These are phyloP conservation scores for Drosophila rellima DNA, from an alignment of 2,888 invertebrate genomes.

Conservation along the genomic window DNA sequence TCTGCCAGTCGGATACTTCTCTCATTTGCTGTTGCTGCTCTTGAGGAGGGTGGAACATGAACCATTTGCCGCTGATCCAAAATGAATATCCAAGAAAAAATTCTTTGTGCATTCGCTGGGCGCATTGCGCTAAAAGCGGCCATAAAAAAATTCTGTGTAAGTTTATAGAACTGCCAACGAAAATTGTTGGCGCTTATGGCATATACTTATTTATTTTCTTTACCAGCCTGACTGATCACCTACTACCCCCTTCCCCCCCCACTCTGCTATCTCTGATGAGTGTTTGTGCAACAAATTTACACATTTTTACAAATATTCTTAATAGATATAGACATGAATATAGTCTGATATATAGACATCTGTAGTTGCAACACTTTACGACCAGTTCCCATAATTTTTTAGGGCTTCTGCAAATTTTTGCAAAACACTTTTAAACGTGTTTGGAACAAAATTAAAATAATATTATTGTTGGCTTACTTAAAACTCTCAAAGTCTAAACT, in stretches of 20 bases:
- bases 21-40: constrained; percentile 5
- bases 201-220: constrained; percentile 21
- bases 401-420: no score
- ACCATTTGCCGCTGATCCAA: constrained; percentile 43
- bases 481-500: background rate
- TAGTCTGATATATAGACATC: background rate
- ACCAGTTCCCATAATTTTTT: background rate
- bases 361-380: background rate
- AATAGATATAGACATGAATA: background rate
- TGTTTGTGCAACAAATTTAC: constrained; percentile 8
- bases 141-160: constrained; percentile 27
- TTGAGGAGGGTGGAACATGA: constrained; percentile 27
- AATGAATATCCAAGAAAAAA: constrained; percentile 37
- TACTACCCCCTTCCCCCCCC: background rate
- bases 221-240: background rate
- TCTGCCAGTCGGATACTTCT: background rate
- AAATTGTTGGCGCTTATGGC: constrained; percentile 23
- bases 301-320: background rate
- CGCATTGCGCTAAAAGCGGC: constrained; percentile 20
- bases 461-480: background rate
- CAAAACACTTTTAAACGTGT: background rate
- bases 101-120: constrained; percentile 30
- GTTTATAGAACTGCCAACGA: constrained; percentile 21
- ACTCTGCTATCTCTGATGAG: background rate
- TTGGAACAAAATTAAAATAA: background rate